Evolutionary conservation across 1,140 invertebrate genomes (phyloP), one percentile per base, ranked within the genome.

Genomic region (Dryas iulia): DNA sequence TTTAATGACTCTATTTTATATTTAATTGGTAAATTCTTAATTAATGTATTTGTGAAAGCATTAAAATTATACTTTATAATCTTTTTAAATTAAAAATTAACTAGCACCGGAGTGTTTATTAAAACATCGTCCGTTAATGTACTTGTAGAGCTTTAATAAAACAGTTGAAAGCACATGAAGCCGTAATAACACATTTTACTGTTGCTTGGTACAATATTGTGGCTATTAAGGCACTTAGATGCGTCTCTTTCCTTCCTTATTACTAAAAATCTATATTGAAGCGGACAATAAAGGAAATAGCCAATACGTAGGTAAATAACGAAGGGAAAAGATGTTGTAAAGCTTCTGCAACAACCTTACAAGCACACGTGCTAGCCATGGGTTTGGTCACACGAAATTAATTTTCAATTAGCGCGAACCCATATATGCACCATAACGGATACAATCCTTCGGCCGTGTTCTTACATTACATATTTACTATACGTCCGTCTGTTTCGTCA

Each of bases 401-500:
- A 83, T 83, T 84, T 82, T 83, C 78, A 86, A 86, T 86, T 82
- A 79, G 62, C 78, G 65, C 52, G 74, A 68, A 65, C 74, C 63
- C 59, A 66, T 74, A 72, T 56, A 68, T 68, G 67, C 64, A 75
- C 52, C 66, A 71, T 60, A 76, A 74, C 76, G 77, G 74, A 75
- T 74, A 77, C 72, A 77, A 64, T 70, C 56, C 66, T 71, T 24
- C 60, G 72, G 47, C 47, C 52, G 66, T 72, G 69, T 61, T 69
- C 66, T 68, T 73, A 60, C 68, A 69, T 52, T 72, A 69, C 67
- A 61, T 72, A 73, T 61, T 74, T 72, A 79, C 64, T 59, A 73
- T 47, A 57, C 69, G 39, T 74, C 60, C 71, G 56, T 21, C 66
- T 59, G 69, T 71, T 72, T 72, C 33, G 63, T 69, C 69, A 69